Evolutionary conservation across 2,888 invertebrate genomes (phyloP), one percentile per base, ranked within the genome.

Genomic region (Baccha elongata): DNA sequence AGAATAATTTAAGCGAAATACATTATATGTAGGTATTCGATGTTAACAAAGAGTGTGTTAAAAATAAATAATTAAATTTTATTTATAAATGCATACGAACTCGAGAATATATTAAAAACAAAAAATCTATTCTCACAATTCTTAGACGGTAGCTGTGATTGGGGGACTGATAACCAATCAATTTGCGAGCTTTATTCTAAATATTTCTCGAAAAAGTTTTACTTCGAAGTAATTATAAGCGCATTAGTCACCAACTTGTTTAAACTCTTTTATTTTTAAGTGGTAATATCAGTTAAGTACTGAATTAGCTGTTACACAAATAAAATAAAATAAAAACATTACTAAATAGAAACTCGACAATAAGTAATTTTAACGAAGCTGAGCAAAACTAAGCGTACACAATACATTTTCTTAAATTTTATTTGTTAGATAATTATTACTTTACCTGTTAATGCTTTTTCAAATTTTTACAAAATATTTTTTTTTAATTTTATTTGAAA

Each of bases 341-440:
- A 83, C 83, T 83, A 83, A 72, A 73, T 60, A 64, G 67, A 68
- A 83, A 83, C 83, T 83, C 55, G 83, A 83, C 83, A 83, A 83
- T 83, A 83, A 83, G 62, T 83, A 76, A 78, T 40, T 78, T 83
- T 83, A 83, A 78, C 55, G 53, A 79, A 71, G 67, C 81, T 81
- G 65, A 76, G 76, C 76, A 55, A 76, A 76, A 76, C 76, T 71
- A 26, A 71, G 19, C 60, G 71, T 69, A 44, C 40, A 40, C 35
- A 15, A 42, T 8, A 44, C 11, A 74, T 60, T 26, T 60, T 29
- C n/a, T 5, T 40, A 13, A 3, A 40, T n/a, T 32, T 32, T 8
- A 62, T 67, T 64, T 50, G 35, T 32, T 62, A n/a, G 17, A 67
- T 6, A 29, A 64, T 44, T 75, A 48, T 64, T 75, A 8, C 15